Evolutionary conservation across 2,797 vertebrate species (phyloP).

Genomic region (Hypotaenidia philippensis): DNA sequence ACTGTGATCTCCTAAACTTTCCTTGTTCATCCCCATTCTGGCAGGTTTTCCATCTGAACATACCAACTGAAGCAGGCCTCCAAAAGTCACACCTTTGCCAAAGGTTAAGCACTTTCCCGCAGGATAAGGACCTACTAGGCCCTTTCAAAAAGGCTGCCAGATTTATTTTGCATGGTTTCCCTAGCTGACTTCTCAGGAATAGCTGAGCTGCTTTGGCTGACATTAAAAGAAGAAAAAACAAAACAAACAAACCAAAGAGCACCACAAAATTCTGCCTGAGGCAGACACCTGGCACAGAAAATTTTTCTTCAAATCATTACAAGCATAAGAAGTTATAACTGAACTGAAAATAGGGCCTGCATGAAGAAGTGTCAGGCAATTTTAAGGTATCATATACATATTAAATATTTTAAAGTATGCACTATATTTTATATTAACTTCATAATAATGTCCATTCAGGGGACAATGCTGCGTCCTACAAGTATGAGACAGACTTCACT

Average conservation of each 20-base stretch:
- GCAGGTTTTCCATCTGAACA: neutral
- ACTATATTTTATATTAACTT: neutral
- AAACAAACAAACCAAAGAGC: neutral
- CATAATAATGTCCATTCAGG: neutral
- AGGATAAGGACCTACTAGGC: neutral
- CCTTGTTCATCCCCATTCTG: neutral
- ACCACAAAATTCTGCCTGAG: slow-evolving; percentile 52
- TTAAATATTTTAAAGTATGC: neutral
- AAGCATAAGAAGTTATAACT: slow-evolving; percentile 19
- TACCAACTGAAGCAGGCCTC: neutral
- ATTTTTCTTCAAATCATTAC: slow-evolving; percentile 22
- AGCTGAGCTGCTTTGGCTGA: slow-evolving; percentile 31
- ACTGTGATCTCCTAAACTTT: neutral
- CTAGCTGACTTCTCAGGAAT: neutral
- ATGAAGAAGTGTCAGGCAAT: neutral
- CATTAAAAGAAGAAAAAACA: slow-evolving; percentile 1
- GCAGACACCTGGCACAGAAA: slow-evolving; percentile 43
- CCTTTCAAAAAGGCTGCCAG: neutral
- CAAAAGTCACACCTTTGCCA: neutral
- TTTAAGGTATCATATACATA: neutral
- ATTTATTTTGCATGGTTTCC: neutral
- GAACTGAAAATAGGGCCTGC: slow-evolving; percentile 29
- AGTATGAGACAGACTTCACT: neutral
- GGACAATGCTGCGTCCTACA: neutral
- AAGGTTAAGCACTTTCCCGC: slow-evolving; percentile 4